These are phyloP conservation scores for Melanogrammus aeglefinus DNA, from an alignment of 2,797 vertebrate species.

Conservation along the genomic window DNA sequence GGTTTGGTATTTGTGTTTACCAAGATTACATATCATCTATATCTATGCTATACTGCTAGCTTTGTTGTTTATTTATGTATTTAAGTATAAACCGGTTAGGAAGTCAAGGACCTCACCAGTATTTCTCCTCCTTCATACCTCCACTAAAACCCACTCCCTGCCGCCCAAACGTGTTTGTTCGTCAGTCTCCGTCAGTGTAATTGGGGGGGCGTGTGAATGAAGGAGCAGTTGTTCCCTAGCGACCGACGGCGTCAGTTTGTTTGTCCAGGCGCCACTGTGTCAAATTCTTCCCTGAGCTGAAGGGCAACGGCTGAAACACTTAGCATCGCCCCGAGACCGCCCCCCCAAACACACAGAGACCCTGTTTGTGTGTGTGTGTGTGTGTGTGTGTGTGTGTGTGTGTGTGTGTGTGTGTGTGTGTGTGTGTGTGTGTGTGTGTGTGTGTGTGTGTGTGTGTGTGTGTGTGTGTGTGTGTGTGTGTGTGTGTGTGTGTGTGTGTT, in stretches of 20 bases:
- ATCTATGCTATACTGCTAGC: background rate
- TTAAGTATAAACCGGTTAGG: background rate
- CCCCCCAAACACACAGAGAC: background rate
- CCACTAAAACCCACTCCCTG: background rate
- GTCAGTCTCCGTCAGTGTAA: background rate
- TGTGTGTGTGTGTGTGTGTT: background rate
- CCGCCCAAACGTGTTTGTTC: background rate
- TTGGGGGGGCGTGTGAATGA: background rate
- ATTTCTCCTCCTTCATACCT: background rate
- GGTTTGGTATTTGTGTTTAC: background rate
- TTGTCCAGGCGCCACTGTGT: background rate
- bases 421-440: slow-evolving; percentile 1
- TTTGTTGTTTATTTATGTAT: background rate
- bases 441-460: background rate
- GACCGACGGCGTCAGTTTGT: slow-evolving; percentile 10
- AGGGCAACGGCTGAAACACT: background rate
- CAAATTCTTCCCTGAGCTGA: background rate
- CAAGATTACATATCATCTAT: background rate
- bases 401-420: slow-evolving; percentile 1
- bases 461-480: background rate
- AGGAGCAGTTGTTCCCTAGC: background rate
- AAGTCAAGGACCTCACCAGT: background rate
- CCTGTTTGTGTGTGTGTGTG: background rate
- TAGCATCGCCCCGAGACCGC: background rate
- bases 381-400: background rate